Evolutionary conservation across 2,113 vertebrate species (phyloP), one percentile per base, ranked within the genome.

Genomic region (Corythoichthys haematopterus): DNA sequence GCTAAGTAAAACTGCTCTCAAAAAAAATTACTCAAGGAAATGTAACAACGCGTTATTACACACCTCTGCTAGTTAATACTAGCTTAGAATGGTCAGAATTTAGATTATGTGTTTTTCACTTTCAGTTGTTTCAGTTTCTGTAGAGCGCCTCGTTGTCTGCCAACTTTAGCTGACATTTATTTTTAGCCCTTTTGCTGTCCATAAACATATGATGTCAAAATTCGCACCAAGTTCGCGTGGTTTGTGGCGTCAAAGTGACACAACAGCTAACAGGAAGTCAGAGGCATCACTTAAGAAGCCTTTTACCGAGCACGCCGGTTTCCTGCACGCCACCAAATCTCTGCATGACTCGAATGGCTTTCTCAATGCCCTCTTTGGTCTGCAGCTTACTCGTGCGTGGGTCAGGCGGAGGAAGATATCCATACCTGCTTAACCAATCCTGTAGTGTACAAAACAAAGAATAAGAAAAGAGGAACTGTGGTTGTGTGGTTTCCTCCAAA

Each of bases 381-480:
- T 93, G 94, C 65, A 96, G 90, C 71, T 81, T 87, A 4, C 92
- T 92, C 1, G 91, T 90, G 20, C 84, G 84, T 0, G 92, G 93
- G 74, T 97, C 86, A 0, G 94, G 89, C 0, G 90, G 90, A 1
- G 94, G 91, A 48, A 97, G 89, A 81, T 96, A 96, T 33, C 95
- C 95, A 37, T 94, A 97, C 40, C 94, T 91, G 57, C 91, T 93
- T 61, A 97, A 77, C 94, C 94, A 97, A 65, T 95, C 93, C 95
- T 97, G 70, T 40, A 13, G 59, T 3, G 40, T 6, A 8, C 36
- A 62, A 50, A 36, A 65, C n/a, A 60, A 66, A 38, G 38, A 61
- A 48, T 56, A 64, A 35, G 36, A 66, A 11, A 16, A 51, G 36
- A 38, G 45, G 13, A 58, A n/a, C 33, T 64, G 14, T 28, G 10